Base-by-base conservation (phyloP, 2,888 invertebrate genomes). In the Cantharis lateralis region DNA sequence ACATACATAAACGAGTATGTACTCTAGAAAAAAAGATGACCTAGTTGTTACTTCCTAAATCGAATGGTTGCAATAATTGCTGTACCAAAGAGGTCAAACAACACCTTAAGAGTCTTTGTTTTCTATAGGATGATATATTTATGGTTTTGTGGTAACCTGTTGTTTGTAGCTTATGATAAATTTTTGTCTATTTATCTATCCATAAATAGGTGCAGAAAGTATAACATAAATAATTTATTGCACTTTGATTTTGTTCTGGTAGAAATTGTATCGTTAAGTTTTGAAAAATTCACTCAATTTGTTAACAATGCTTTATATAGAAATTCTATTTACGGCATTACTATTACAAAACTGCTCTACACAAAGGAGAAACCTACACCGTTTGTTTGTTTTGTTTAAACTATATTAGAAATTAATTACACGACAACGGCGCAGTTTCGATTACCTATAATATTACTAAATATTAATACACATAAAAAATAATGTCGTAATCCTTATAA, bases 21-120 rank as follows among this genome's bases (percentile, higher is more conserved):
- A 48, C 48, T 48, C n/a, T 48, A 48, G 1, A 48, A 48, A 48
- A 48, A 48, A 48, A 72, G 70, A 63, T 24, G 74, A 74, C 77
- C 77, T 70, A 77, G 63, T 71, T 76, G 63, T 74, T 71, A 66
- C 70, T 71, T 75, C 75, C 72, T 66, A 66, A 66, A 66, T 66
- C 64, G 70, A 74, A 70, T 75, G 72, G 75, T 68, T 73, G 77
- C 79, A 73, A 72, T 79, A 75, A 79, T 79, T 73, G 72, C 70
- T 24, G 62, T 70, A 20, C 32, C 15, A 70, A 79, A 79, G 79
- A 79, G 79, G 79, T 78, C 79, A 77, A 77, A 77, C 79, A 72
- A 77, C 77, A 77, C 77, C 76, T 73, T 64, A 70, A 74, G 71
- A 75, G 70, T 75, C 78, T 79, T 79, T 79, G 79, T 79, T 77